Evolutionary conservation across 2,113 vertebrate genomes (phyloP).

Genomic region (Chamaetylas fuelleborni): DNA sequence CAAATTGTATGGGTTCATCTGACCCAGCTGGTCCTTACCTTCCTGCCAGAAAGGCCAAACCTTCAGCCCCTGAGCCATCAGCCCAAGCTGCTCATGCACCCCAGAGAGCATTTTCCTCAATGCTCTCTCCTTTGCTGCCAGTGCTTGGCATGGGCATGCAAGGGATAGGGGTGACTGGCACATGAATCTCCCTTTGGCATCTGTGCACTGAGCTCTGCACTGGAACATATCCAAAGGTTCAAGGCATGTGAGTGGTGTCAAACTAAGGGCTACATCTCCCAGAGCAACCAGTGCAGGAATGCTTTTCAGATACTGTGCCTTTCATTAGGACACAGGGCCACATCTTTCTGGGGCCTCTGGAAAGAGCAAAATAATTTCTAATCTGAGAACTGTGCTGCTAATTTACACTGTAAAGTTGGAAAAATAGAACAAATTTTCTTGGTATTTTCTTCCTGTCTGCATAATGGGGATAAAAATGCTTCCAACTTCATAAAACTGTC

Average conservation of each 20-base stretch:
- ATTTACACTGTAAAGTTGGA: neutral
- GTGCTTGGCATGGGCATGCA: neutral
- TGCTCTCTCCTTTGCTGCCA: neutral
- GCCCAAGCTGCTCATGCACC: fast-evolving
- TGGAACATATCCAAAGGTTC: neutral
- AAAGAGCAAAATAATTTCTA: neutral
- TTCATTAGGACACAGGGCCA: neutral
- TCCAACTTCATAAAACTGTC: neutral
- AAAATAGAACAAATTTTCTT: neutral
- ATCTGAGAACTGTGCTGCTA: neutral
- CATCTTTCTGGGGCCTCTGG: neutral
- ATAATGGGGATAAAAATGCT: neutral
- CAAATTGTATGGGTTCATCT: neutral
- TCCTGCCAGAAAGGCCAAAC: neutral
- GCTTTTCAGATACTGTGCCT: neutral
- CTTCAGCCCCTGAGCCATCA: neutral
- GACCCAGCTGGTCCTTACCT: neutral
- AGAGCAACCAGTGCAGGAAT: neutral
- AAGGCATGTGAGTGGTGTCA: neutral
- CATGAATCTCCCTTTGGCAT: neutral
- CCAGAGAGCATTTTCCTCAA: neutral
- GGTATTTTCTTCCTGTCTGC: neutral
- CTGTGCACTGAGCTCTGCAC: neutral
- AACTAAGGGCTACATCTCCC: neutral
- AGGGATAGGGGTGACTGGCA: neutral